Percentiles rank a stretch among this genome's conserved stretches.
Evolutionary conservation across 2,888 invertebrate genomes (phyloP).

Genomic region (Timandra comae): DNA sequence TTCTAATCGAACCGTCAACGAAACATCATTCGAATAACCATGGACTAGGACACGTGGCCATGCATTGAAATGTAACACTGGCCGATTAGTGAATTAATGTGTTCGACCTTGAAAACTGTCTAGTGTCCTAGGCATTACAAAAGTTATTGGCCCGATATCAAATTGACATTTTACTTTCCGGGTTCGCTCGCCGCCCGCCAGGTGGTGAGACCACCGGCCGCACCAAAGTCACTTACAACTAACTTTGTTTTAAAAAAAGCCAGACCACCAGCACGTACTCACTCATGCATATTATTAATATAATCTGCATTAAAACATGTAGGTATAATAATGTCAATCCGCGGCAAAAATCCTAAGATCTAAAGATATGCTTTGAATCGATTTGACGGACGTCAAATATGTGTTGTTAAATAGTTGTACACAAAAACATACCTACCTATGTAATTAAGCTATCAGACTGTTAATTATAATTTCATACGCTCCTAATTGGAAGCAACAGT

Average conservation of each 20-base stretch:
- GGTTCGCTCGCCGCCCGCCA: conserved; percentile 47
- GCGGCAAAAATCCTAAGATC: no score
- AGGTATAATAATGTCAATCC: conserved; percentile 4
- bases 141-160: conserved; percentile 30
- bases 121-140: no score
- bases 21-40: conserved; percentile 44
- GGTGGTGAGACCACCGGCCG: conserved; percentile 60
- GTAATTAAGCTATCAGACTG: conserved; percentile 1
- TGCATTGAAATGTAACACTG: conserved; percentile 39
- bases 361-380: neutral
- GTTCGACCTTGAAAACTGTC: no score
- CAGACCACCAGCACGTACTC: conserved; percentile 62
- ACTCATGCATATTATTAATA: conserved; percentile 65
- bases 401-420: neutral
- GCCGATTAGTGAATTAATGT: no score
- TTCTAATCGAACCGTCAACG: conserved; percentile 50
- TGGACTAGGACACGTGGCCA: conserved; percentile 48
- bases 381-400: conserved; percentile 1
- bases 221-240: conserved; percentile 68
- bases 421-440: neutral
- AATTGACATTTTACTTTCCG: conserved; percentile 64
- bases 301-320: conserved; percentile 44
- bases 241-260: conserved; percentile 57
- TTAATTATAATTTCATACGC: neutral
- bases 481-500: conserved; percentile 1